A percentile compares a stretch with the other conserved stretches of the same genome.
phyloP scores from a whole-genome alignment of 2,888 invertebrate species.

The Lysandra coridon region DNA sequence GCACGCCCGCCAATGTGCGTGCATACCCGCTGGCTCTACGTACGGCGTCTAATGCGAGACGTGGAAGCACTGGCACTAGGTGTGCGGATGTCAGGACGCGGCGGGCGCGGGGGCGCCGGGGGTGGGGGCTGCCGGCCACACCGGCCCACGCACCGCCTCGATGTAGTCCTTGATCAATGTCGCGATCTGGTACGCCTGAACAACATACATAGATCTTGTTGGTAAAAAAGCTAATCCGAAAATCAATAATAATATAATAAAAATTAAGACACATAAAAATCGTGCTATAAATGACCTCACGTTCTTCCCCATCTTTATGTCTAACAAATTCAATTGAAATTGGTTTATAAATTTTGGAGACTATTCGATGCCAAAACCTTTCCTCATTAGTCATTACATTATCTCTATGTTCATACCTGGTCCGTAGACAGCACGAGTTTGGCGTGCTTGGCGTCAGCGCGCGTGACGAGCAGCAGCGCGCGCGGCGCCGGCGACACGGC shows the following conservation, averaged over 20 bases:
- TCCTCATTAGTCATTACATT: too few species aligned
- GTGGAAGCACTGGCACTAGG: conserved; percentile 81
- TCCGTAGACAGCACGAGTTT: conserved; percentile 96
- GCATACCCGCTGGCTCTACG: conserved; percentile 29
- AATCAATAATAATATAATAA: too few species aligned
- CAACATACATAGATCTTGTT: too few species aligned
- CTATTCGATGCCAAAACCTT: too few species aligned
- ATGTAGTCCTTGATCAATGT: conserved; percentile 94
- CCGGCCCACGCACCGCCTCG: conserved; percentile 76
- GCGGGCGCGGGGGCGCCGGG: conserved; percentile 47
- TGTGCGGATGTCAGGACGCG: conserved; percentile 71
- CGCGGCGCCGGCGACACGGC: conserved; percentile 96
- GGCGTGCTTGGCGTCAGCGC: conserved; percentile 94
- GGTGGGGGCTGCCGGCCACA: conserved; percentile 65
- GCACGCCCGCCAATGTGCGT: conserved; percentile 27
- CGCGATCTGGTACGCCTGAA: conserved; percentile 94
- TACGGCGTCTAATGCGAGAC: conserved; percentile 58
- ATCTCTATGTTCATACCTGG: conserved; percentile 79
- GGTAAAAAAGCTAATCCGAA: too few species aligned
- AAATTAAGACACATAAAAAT: too few species aligned
- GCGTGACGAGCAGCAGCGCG: conserved; percentile 95
- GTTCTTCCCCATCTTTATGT: too few species aligned
- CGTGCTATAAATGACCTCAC: too few species aligned
- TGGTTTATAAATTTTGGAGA: too few species aligned
- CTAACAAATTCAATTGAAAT: too few species aligned